A percentile compares a stretch with the other conserved stretches of the same genome.
Conservation (phyloP, 1,140 invertebrate species). For the Elymnias hypermnestra region DNA sequence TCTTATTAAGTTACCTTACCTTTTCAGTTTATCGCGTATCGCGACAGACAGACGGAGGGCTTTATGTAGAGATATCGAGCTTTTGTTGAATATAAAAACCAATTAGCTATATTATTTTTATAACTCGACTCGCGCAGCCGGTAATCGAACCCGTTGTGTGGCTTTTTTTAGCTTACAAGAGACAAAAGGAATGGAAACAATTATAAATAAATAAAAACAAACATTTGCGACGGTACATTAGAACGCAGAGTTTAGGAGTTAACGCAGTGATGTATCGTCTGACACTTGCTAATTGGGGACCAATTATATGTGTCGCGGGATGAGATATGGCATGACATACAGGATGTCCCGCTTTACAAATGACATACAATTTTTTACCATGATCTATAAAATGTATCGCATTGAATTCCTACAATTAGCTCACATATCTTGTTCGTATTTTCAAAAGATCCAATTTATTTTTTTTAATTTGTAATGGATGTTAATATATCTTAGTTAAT, state of each 20-base stretch:
- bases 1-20: too few relatives aligned
- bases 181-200: background rate
- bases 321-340: conserved; percentile 6
- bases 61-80: too few relatives aligned
- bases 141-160: background rate
- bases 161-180: background rate
- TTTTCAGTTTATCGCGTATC: too few relatives aligned
- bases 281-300: conserved; percentile 10
- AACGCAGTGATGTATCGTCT: conserved; percentile 5
- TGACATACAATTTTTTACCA: background rate
- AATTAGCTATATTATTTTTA: too few relatives aligned
- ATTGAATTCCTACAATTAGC: too few relatives aligned
- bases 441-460: too few relatives aligned
- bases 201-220: background rate
- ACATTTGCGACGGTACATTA: background rate
- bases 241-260: conserved; percentile 4
- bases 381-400: background rate
- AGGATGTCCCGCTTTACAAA: background rate
- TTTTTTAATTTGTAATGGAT: too few relatives aligned
- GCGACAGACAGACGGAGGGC: too few relatives aligned
- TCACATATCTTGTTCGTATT: background rate
- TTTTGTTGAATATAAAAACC: too few relatives aligned
- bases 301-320: conserved; percentile 9
- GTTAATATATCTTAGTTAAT: too few relatives aligned
- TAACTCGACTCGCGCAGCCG: background rate